Percentiles rank a stretch among this genome's conserved stretches.
Conservation (phyloP, 1,140 invertebrate genomes). For the Orchesella cincta region DNA sequence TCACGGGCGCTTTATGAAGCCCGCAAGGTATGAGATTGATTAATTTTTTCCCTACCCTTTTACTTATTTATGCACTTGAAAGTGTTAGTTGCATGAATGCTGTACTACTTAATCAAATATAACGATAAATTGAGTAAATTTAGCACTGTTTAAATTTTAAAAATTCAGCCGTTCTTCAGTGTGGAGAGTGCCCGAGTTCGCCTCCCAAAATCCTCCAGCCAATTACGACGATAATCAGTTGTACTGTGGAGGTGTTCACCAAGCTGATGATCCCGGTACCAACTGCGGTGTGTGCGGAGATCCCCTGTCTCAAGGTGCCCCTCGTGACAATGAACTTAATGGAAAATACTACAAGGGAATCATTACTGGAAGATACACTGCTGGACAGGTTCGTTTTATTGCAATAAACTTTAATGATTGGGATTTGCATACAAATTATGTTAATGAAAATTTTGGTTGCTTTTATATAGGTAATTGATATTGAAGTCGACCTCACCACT, state of each 20-base stretch:
- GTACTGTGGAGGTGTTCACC: slow-evolving; percentile 50
- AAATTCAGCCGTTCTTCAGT: background rate
- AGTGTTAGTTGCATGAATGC: too few species aligned
- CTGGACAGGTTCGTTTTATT: slow-evolving; percentile 47
- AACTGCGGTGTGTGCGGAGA: slow-evolving; percentile 61
- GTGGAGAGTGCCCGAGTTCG: background rate
- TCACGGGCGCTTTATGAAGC: too few species aligned
- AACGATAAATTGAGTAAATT: too few species aligned
- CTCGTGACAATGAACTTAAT: slow-evolving; percentile 54
- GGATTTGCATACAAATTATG: too few species aligned
- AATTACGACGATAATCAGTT: slow-evolving; percentile 54
- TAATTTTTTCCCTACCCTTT: too few species aligned
- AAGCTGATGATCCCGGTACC: slow-evolving; percentile 46
- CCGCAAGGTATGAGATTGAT: too few species aligned
- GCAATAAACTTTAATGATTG: slow-evolving; percentile 17
- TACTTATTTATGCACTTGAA: too few species aligned
- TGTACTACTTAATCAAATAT: too few species aligned
- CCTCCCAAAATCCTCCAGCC: background rate
- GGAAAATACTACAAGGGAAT: slow-evolving; percentile 55
- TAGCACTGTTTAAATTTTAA: too few species aligned
- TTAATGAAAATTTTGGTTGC: background rate
- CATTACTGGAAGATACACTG: slow-evolving; percentile 53
- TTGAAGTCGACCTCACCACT: slow-evolving; percentile 32
- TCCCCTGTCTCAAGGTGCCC: slow-evolving; percentile 51
- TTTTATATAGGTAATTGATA: slow-evolving; percentile 33